These are phyloP conservation scores for Raphicerus campestris DNA, from an alignment of 2,113 vertebrate species.

Conservation along the genomic window DNA sequence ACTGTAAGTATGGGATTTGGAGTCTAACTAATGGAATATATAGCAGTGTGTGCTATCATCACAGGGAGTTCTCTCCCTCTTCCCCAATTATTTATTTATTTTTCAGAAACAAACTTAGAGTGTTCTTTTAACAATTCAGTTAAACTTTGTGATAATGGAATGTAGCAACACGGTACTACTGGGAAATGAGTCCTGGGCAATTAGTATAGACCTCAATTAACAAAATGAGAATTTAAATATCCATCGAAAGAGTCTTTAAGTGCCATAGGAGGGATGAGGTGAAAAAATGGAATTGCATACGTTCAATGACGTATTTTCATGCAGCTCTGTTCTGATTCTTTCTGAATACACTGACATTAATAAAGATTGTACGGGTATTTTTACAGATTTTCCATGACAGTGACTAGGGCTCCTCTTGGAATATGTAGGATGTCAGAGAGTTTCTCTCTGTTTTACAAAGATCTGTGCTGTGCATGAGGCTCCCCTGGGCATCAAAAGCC, in stretches of 20 bases:
- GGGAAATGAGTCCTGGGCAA: not conserved
- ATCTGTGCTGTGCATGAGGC: not conserved
- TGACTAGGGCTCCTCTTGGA: not conserved
- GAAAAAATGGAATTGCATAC: not conserved
- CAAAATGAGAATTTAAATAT: not conserved
- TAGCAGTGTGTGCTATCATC: not conserved
- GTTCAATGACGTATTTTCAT: not conserved
- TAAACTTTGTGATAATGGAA: not conserved
- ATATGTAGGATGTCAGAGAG: not conserved
- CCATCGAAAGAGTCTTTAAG: not conserved
- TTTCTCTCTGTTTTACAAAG: not conserved
- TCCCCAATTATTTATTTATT: not conserved
- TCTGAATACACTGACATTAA: not conserved
- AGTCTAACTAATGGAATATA: not conserved
- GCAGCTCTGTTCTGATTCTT: constrained; percentile 20
- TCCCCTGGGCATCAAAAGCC: constrained; percentile 9
- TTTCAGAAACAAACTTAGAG: not conserved
- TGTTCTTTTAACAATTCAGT: not conserved
- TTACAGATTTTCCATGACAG: constrained; percentile 41
- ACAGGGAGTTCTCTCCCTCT: not conserved
- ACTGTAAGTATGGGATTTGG: not conserved
- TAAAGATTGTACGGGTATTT: not conserved
- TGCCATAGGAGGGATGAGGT: not conserved
- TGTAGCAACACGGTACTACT: not conserved
- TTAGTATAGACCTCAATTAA: not conserved